Evolutionary conservation across 2,797 vertebrate genomes (phyloP), one percentile per base, ranked within the genome.

Genomic region (Morelia viridis): DNA sequence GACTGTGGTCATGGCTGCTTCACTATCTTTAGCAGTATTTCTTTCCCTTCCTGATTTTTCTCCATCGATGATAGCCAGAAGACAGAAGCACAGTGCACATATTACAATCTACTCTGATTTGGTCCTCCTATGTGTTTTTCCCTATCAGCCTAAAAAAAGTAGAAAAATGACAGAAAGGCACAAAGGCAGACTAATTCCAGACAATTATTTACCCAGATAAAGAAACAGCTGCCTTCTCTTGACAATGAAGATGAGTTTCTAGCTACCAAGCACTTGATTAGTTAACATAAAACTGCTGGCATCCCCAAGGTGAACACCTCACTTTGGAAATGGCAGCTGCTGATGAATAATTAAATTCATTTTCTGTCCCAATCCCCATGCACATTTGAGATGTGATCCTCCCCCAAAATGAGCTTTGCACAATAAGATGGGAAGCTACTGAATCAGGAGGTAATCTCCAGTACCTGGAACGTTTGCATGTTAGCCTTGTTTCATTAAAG

Each of bases 191-290:
- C 46, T 28, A 92, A 89, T 60, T 85, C 80, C 62, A 87, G 24
- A 87, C 57, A 56, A 87, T 87, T 62, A 87, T 90, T 87, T 92
- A 80, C 22, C 65, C 65, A 87, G 50, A 87, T 90, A 90, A 92
- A 87, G 57, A 68, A 92, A 61, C 65, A 87, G 46, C 84, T 87
- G 65, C 50, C n/a, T 90, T 68, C 46, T 60, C n/a, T 90, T 64
- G 46, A 90, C 64, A 87, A 83, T 64, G 9, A 90, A 19, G 65
- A 90, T 11, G 57, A 64, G 83, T n/a, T 28, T 87, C 89, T 57
- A 46, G 62, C 89, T 50, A 87, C 31, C 46, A 90, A 64, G n/a
- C 46, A 62, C 57, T 62, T 62, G 12, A 60, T 92, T 87, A 10
- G 50, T 83, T 80, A 92, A 56, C 76, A 84, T 65, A 53, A 41